Conservation (phyloP, 2,888 invertebrate genomes). For the Leptopilina syphax region DNA sequence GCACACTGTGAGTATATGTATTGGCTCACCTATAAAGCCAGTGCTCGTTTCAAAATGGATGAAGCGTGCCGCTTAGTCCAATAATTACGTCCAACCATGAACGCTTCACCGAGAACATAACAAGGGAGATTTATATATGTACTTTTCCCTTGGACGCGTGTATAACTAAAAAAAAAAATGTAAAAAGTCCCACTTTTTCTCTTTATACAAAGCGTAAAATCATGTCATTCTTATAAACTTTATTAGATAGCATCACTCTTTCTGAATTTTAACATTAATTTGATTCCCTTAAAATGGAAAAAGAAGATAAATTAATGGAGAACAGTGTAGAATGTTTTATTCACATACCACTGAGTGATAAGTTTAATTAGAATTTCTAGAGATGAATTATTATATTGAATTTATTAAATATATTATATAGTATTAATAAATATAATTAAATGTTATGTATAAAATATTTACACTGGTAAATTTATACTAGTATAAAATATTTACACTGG, state of each 20-base stretch:
- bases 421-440: too few species aligned
- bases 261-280: neutral
- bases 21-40: constrained; percentile 65
- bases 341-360: too few species aligned
- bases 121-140: constrained; percentile 35
- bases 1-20: constrained; percentile 65
- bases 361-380: too few species aligned
- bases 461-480: too few species aligned
- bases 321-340: too few species aligned
- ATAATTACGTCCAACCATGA: constrained; percentile 46
- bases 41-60: constrained; percentile 64
- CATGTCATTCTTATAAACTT: constrained; percentile 17
- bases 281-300: neutral
- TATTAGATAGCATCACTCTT: constrained; percentile 20
- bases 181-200: neutral
- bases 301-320: too few species aligned
- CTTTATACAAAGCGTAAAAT: constrained; percentile 21
- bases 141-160: constrained; percentile 40
- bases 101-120: constrained; percentile 33
- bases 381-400: too few species aligned
- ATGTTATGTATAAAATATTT: too few species aligned
- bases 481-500: too few species aligned
- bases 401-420: too few species aligned
- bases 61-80: constrained; percentile 59
- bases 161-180: constrained; percentile 29